Evolutionary conservation across 2,113 vertebrate genomes (phyloP), one percentile per base, ranked within the genome.

Genomic region (Peromyscus leucopus): DNA sequence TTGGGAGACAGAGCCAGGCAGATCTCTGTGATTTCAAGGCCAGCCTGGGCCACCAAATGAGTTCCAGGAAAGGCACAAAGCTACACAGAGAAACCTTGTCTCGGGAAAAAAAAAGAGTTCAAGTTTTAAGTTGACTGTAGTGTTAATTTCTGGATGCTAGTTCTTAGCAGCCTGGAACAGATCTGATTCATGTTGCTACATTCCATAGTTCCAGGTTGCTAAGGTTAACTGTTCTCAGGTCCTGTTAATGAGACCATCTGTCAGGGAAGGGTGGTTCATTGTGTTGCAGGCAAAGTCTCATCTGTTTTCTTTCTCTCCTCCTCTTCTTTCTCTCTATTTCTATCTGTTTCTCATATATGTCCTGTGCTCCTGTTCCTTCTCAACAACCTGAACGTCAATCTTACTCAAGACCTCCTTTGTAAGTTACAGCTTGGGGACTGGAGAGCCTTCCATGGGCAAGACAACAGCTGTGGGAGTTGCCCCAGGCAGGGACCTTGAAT

Each of bases 331-430:
- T 51, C 67, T 4, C 26, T 0, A 1, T 4, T 26, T 75, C 72
- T 46, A 15, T 33, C 46, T 24, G 0, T 2, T 33, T 71, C 69
- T 79, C 85, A 97, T 93, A 0, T 94, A 8, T 97, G 92, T 75
- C 87, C 94, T 67, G 0, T 82, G 72, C 0, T 96, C 26, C 0
- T 0, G 0, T 0, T 0, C 5, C 0, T 91, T 1, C 0, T 42
- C 51, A 3, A 0, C 2, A 1, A 0, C 24, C 0, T 96, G n/a
- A 2, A 36, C 12, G 0, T 0, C 3, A 0, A 8, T 1, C 1
- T 42, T 3, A 0, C 82, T 24, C 22, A 82, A 0, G 9, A 0
- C 0, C 8, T 39, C 21, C 3, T 48, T 0, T 0, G 97, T 98
- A 90, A 97, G 97, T 95, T 76, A 69, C 57, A 55, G 22, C 82